Evolutionary conservation across 2,113 vertebrate species (phyloP).

Genomic region (Bufo gargarizans): DNA sequence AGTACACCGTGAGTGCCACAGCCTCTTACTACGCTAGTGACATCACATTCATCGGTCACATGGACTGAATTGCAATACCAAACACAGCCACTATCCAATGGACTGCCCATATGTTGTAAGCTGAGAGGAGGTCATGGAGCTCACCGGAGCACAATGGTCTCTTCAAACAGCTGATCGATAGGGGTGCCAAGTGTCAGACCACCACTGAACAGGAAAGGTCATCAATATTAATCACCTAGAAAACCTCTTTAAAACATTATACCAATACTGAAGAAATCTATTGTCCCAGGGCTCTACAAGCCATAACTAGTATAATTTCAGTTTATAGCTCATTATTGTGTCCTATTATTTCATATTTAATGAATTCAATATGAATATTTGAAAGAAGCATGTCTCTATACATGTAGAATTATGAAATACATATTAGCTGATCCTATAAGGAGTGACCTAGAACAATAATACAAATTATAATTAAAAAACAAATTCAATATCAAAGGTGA

Average conservation of each 20-base stretch:
- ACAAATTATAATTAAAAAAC: background rate
- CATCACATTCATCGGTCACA: too few species aligned
- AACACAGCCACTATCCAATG: too few species aligned
- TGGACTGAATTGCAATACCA: too few species aligned
- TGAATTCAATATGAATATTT: background rate
- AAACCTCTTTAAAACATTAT: background rate
- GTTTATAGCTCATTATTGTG: background rate
- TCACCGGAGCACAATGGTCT: too few species aligned
- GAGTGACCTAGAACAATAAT: background rate
- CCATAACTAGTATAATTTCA: background rate
- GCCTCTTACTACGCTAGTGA: too few species aligned
- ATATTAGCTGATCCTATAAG: background rate
- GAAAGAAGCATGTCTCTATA: background rate
- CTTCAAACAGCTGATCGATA: too few species aligned
- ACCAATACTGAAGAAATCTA: background rate
- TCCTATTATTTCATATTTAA: background rate
- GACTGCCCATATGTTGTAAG: too few species aligned
- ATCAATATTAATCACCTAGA: too few species aligned
- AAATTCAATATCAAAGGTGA: background rate
- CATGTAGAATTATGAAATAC: background rate
- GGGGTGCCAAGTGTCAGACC: too few species aligned
- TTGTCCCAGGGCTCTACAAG: background rate
- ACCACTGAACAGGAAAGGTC: too few species aligned
- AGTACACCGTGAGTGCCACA: too few species aligned
- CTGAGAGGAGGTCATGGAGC: too few species aligned